Evolutionary conservation across 2,797 vertebrate species (phyloP).

Genomic region (Caiman crocodilus): DNA sequence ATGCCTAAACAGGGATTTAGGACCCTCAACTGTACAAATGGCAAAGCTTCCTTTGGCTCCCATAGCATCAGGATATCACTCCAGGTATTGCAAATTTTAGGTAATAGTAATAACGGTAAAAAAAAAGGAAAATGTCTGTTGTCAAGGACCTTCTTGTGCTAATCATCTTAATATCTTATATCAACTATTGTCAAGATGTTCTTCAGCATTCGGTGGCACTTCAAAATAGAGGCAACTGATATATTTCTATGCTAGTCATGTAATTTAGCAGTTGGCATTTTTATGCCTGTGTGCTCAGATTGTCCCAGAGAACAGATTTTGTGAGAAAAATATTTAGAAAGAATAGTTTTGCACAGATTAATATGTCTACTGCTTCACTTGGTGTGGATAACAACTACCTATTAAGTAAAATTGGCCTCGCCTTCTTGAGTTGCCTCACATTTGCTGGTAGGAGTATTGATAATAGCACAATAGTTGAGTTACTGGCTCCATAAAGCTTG

Average conservation of each 20-base stretch:
- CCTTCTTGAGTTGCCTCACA: not conserved
- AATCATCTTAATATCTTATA: not conserved
- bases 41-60: not conserved
- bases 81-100: not conserved
- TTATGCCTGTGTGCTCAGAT: not conserved
- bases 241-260: not conserved
- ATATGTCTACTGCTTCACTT: fast-evolving
- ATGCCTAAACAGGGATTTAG: fast-evolving
- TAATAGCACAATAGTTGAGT: not conserved
- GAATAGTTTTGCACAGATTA: fast-evolving
- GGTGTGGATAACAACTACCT: not conserved
- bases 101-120: fast-evolving
- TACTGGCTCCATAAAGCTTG: fast-evolving
- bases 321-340: not conserved
- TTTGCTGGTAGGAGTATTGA: not conserved
- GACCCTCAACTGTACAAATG: not conserved
- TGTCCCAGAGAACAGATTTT: not conserved
- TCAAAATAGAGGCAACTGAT: not conserved
- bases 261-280: not conserved
- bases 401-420: not conserved
- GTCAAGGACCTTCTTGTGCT: not conserved
- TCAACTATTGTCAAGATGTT: fast-evolving
- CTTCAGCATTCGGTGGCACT: fast-evolving
- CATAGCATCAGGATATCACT: not conserved
- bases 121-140: not conserved